Evolutionary conservation across 2,797 vertebrate genomes (phyloP).

Genomic region (Orientallactaga sibirica): DNA sequence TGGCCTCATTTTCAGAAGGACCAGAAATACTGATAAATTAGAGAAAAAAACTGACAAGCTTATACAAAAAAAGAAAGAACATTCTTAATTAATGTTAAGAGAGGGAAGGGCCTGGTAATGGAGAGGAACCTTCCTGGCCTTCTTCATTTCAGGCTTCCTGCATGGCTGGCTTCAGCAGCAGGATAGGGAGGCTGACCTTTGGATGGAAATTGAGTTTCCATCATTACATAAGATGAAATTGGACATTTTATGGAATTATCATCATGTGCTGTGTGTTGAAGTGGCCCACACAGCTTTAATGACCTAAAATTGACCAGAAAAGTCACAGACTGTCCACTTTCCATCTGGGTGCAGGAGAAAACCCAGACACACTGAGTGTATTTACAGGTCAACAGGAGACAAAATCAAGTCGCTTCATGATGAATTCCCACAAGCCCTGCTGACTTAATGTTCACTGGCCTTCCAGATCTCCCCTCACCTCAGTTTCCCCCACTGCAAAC

Average conservation of each 20-base stretch:
- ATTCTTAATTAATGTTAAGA: not conserved
- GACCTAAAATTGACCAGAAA: conserved; percentile 44
- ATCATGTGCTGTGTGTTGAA: conserved; percentile 46
- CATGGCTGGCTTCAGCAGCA: not conserved
- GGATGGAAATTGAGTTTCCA: conserved; percentile 45
- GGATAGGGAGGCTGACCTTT: not conserved
- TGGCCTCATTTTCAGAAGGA: conserved; percentile 2
- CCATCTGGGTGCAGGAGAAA: not conserved
- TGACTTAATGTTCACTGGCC: not conserved
- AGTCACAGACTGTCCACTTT: not conserved
- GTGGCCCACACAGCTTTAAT: not conserved
- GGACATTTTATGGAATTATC: conserved; percentile 20
- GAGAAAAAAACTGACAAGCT: not conserved
- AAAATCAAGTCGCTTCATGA: not conserved
- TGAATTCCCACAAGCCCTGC: not conserved
- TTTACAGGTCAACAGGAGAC: not conserved
- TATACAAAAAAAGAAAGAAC: not conserved
- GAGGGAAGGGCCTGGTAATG: not conserved
- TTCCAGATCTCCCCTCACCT: not conserved
- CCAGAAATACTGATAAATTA: conserved; percentile 17
- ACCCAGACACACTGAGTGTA: not conserved
- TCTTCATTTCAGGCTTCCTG: not conserved
- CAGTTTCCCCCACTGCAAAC: not conserved
- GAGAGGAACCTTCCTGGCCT: not conserved
- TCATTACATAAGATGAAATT: not conserved